These are phyloP conservation scores for Lamprotornis superbus DNA, from an alignment of 2,113 vertebrate genomes.

Conservation along the genomic window DNA sequence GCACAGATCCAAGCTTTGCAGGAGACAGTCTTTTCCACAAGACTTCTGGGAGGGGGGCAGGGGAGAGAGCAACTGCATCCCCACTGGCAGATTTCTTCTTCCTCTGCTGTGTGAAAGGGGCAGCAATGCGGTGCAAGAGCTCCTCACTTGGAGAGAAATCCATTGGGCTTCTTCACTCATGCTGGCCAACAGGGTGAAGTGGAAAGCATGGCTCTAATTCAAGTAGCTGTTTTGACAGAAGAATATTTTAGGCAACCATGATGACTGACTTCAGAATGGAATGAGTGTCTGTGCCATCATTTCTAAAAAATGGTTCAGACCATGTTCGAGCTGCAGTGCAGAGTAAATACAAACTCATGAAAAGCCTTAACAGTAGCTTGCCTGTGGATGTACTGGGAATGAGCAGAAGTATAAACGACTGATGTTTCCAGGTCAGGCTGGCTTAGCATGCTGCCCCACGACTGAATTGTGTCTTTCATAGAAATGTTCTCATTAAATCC, in stretches of 20 bases:
- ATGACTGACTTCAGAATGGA: background rate
- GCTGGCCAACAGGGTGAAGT: background rate
- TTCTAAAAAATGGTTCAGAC: background rate
- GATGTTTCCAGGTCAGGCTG: background rate
- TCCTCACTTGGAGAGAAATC: background rate
- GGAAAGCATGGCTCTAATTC: background rate
- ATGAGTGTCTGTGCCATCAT: background rate
- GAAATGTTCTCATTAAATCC: slow-evolving; percentile 23
- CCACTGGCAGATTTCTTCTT: background rate
- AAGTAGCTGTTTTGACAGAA: background rate
- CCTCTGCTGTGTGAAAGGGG: background rate
- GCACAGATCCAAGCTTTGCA: background rate
- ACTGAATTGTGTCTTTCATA: slow-evolving; percentile 46
- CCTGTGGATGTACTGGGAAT: background rate
- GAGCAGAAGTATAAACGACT: background rate
- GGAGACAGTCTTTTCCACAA: background rate
- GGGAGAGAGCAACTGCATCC: background rate
- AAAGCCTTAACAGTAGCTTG: background rate
- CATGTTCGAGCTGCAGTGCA: background rate
- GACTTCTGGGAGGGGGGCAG: accelerated
- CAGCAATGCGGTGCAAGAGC: accelerated
- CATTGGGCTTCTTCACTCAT: background rate
- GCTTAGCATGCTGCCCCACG: accelerated
- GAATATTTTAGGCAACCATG: background rate
- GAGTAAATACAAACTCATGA: slow-evolving; percentile 1